phyloP scores from a whole-genome alignment of 2,797 vertebrate species.

The Galaxias olidus region DNA sequence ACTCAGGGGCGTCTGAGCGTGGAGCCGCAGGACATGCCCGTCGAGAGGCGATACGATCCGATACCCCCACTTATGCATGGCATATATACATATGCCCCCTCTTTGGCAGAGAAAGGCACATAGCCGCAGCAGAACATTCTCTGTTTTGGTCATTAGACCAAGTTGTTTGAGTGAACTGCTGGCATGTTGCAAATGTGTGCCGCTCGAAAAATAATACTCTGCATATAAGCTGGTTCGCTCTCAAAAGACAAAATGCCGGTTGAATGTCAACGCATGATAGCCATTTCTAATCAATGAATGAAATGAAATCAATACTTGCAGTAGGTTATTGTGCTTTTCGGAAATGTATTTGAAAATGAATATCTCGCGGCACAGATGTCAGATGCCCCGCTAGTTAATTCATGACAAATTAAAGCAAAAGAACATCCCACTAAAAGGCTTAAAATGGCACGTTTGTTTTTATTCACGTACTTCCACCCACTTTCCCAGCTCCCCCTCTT shows the following conservation, averaged over 20 bases:
- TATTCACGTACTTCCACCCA: constrained; percentile 16
- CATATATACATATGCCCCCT: constrained; percentile 66
- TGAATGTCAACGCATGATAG: no score
- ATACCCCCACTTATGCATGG: constrained; percentile 68
- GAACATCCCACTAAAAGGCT: neutral
- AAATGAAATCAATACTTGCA: no score
- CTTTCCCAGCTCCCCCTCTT: constrained; percentile 18
- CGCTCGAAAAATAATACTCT: constrained; percentile 44
- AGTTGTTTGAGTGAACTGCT: constrained; percentile 59
- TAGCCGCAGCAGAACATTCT: constrained; percentile 60
- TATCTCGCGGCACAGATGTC: no score
- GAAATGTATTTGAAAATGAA: no score
- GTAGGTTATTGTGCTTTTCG: no score
- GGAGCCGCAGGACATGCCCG: constrained; percentile 75
- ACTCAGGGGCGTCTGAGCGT: constrained; percentile 69
- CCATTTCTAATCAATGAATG: no score
- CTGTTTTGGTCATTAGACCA: constrained; percentile 68
- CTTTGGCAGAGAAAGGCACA: constrained; percentile 60
- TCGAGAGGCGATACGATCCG: constrained; percentile 69
- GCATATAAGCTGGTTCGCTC: no score
- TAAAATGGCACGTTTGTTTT: constrained; percentile 22
- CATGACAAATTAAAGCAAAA: neutral
- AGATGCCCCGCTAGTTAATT: no score
- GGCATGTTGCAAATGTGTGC: constrained; percentile 58
- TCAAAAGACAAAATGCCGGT: no score